phyloP scores from a whole-genome alignment of 2,797 vertebrate species.

The Schizopygopsis malacanthus region DNA sequence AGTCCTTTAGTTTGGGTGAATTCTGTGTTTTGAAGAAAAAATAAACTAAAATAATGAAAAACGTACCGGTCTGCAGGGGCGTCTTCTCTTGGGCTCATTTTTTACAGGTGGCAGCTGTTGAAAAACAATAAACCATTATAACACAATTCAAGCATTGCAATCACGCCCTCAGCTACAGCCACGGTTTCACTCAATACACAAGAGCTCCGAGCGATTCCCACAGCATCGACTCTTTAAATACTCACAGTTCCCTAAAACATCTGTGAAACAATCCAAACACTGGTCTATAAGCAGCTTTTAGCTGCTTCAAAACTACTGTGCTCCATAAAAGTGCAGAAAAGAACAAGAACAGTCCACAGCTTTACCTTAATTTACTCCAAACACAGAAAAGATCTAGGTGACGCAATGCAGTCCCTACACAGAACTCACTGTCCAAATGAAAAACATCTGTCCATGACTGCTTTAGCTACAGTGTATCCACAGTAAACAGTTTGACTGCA shows the following conservation, averaged over 20 bases:
- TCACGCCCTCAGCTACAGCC: not conserved
- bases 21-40: not conserved
- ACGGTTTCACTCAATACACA: too few species aligned
- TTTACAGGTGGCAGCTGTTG: not conserved
- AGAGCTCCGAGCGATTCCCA: not conserved
- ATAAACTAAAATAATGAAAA: not conserved
- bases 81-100: conserved; percentile 8
- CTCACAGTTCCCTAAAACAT: not conserved
- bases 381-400: not conserved
- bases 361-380: not conserved
- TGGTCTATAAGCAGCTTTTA: not conserved
- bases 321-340: not conserved
- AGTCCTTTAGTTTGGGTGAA: not conserved
- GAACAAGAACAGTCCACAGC: too few species aligned
- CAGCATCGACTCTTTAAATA: not conserved
- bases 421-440: not conserved
- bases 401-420: not conserved
- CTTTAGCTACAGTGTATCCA: too few species aligned
- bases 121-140: conserved; percentile 10
- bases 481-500: not conserved
- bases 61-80: conserved; percentile 9
- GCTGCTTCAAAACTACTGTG: not conserved
- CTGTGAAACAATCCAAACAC: not conserved
- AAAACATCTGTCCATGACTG: not conserved
- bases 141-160: not conserved